These are phyloP conservation scores for Amphiprion percula DNA, from an alignment of 2,113 vertebrate species.

Conservation along the genomic window DNA sequence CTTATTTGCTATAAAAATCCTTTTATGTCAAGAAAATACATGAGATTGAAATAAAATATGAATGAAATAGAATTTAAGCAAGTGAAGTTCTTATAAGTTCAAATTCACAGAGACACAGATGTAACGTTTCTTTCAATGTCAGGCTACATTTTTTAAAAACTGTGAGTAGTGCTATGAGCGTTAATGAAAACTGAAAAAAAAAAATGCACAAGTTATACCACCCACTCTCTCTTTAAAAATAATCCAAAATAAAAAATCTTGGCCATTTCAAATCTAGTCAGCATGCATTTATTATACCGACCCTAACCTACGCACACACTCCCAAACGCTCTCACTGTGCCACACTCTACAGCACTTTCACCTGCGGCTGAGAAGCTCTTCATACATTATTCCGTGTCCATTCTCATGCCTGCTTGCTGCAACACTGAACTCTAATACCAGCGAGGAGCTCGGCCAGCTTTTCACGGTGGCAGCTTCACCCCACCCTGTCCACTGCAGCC, in stretches of 20 bases:
- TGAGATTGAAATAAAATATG: neutral
- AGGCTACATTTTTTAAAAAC: neutral
- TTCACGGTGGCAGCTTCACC: constrained; percentile 33
- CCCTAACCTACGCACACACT: constrained; percentile 15
- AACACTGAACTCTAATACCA: constrained; percentile 68
- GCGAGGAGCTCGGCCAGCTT: constrained; percentile 22
- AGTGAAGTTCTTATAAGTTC: too few relatives aligned
- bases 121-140: neutral
- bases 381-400: constrained; percentile 74
- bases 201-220: neutral
- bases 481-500: constrained; percentile 16
- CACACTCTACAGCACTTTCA: constrained; percentile 53
- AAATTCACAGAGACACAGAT: neutral
- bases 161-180: too few relatives aligned
- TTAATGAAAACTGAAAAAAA: neutral
- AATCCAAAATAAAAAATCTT: neutral
- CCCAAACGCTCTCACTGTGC: constrained; percentile 23
- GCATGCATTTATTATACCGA: constrained; percentile 32
- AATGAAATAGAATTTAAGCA: too few relatives aligned
- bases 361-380: constrained; percentile 56
- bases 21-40: neutral
- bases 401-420: constrained; percentile 52
- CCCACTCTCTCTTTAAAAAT: neutral
- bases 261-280: constrained; percentile 20
- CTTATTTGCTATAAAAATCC: neutral